These are phyloP conservation scores for Passer domesticus DNA, from an alignment of 2,113 vertebrate genomes.

Conservation along the genomic window DNA sequence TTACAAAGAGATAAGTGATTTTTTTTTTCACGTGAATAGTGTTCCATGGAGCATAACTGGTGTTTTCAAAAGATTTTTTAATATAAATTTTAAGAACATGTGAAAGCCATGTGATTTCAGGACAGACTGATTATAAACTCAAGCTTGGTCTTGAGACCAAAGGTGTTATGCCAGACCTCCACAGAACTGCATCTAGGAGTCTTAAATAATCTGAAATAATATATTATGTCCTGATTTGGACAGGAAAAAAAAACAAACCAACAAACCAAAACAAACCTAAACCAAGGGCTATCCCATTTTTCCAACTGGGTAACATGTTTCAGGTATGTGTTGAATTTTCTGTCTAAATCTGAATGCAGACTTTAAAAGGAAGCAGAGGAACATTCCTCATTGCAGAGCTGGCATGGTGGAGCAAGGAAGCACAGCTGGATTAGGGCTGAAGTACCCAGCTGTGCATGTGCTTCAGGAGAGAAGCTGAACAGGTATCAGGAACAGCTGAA, in stretches of 20 bases:
- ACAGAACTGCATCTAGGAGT: not conserved
- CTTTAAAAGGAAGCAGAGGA: not conserved
- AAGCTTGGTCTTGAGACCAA: not conserved
- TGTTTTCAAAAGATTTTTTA: not conserved
- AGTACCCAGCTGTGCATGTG: fast-evolving
- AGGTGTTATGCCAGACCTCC: not conserved
- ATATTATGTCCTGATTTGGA: not conserved
- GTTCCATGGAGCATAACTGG: not conserved
- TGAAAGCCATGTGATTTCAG: not conserved
- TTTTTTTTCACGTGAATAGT: not conserved
- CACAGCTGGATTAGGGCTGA: fast-evolving
- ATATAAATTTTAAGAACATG: not conserved
- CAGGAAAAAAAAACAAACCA: not conserved
- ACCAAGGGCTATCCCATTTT: not conserved
- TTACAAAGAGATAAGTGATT: not conserved
- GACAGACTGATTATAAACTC: not conserved
- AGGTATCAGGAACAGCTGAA: not conserved
- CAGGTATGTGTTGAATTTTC: not conserved
- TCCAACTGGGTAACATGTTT: fast-evolving
- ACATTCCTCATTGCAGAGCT: not conserved
- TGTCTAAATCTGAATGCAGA: not conserved
- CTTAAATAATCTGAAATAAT: not conserved
- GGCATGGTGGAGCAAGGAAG: fast-evolving
- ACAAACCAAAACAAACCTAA: not conserved
- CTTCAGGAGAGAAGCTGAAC: not conserved